These are phyloP conservation scores for Chaetops frenatus DNA, from an alignment of 2,113 vertebrate species.

Conservation along the genomic window DNA sequence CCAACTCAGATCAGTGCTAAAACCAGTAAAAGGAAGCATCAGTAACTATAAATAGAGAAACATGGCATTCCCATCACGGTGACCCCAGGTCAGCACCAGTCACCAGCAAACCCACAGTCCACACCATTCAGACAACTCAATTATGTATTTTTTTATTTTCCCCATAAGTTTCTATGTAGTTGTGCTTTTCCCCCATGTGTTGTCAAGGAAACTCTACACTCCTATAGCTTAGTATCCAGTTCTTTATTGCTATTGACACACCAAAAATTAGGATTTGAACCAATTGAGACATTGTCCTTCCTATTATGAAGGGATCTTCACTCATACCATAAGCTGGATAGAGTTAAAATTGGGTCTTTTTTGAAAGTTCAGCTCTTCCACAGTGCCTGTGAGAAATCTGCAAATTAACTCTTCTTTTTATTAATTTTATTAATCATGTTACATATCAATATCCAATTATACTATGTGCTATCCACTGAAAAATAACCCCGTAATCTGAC, in stretches of 20 bases:
- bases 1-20: background rate
- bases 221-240: conserved; percentile 24
- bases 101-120: background rate
- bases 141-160: background rate
- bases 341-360: background rate
- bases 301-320: background rate
- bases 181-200: conserved; percentile 39
- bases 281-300: background rate
- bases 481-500: background rate
- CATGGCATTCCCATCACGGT: fast-evolving
- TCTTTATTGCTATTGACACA: conserved; percentile 45
- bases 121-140: background rate
- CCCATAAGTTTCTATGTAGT: background rate
- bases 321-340: background rate
- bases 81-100: background rate
- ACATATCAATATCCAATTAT: background rate
- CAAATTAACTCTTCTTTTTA: background rate
- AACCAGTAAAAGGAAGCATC: background rate
- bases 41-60: background rate
- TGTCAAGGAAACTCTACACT: conserved; percentile 65
- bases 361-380: background rate
- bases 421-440: background rate
- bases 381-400: background rate
- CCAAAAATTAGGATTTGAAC: conserved; percentile 8
- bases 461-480: background rate